Evolutionary conservation across 2,113 vertebrate genomes (phyloP), one percentile per base, ranked within the genome.

Genomic region (Daphoenositta chrysoptera): DNA sequence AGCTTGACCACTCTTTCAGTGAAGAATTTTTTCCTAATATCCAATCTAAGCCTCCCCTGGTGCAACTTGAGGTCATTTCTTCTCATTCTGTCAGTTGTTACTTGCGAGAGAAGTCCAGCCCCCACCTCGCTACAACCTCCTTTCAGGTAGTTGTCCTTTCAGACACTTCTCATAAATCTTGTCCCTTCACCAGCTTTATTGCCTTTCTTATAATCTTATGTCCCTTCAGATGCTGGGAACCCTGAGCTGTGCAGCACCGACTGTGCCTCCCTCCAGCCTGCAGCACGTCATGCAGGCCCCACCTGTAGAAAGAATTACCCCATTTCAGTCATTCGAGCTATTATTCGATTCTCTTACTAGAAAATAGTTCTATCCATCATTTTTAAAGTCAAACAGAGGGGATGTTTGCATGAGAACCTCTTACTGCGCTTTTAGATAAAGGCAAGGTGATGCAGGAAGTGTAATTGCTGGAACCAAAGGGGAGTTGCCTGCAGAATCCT

Each of bases 311-410:
- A 70, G 13, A 2, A 14, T 47, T 64, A 10, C 6, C 13, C 6
- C 7, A 2, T 64, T 64, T 90, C 11, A 4, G 13, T 69, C 19
- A 48, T 72, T 76, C 0, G 0, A 76, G 11, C 15, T 76, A 14
- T 69, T 69, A 47, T 7, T 3, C 0, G 0, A 26, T 76, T 60
- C 44, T 14, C 40, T 76, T 71, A 35, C 19, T 61, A 40, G 35
- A 85, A 58, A 79, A 47, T 15, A 30, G 2, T 39, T 86, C 22
- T 51, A 4, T 56, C 78, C 14, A n/a, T 64, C 2, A 64, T 88
- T 85, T 79, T 61, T 61, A 9, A 15, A 64, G 19, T 56, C 11
- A 19, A 40, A 24, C 13, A 56, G 44, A 76, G 48, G 60, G 22
- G 19, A 69, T 48, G 21, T 64, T 90, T 7, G 0, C 40, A 19